Base-by-base conservation (phyloP, 2,113 vertebrate species). In the Antigone vipio region DNA sequence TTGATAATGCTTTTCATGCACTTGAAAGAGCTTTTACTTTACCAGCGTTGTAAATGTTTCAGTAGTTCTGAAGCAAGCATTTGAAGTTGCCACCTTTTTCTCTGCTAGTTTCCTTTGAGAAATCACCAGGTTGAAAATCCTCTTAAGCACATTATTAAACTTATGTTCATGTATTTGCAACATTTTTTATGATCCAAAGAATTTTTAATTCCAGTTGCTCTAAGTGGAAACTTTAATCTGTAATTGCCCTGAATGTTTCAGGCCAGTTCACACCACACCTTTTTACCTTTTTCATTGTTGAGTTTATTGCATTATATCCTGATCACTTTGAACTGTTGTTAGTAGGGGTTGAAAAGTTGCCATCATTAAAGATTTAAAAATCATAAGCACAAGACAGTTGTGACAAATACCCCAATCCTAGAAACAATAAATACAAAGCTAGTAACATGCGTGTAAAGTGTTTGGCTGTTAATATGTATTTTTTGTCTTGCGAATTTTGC, bases 381-480 rank as follows among this genome's bases (percentile, higher is more conserved):
- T 53, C 27, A 6, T 49, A 38, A 83, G 45, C 75, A 91, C 40
- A 62, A 84, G 64, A 78, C 47, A 94, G 76, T 78, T 91, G 38
- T 88, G 59, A 92, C 40, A 88, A 94, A 42, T 34, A 73, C 50
- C 40, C 64, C 29, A 45, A 86, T 45, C 63, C 49, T 85, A 93
- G 85, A 89, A 92, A 49, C 55, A 96, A 81, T 64, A 87, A 94
- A 91, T 89, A 53, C 69, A 44, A 69, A 92, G 58, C 49, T 85
- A 94, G 62, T 58, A 58, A 84, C 6, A 4, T 84, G 63, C 23
- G 2, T 96, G 60, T 81, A 22, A 92, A 89, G 47, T 59, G 53
- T 93, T 91, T 77, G 83, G 73, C 83, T 96, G 82, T 92, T 89
- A 27, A 82, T 62, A 68, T 73, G 76, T 94, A 50, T 35, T 94